phyloP scores from a whole-genome alignment of 2,888 invertebrate species.

The Chirona hameri region DNA sequence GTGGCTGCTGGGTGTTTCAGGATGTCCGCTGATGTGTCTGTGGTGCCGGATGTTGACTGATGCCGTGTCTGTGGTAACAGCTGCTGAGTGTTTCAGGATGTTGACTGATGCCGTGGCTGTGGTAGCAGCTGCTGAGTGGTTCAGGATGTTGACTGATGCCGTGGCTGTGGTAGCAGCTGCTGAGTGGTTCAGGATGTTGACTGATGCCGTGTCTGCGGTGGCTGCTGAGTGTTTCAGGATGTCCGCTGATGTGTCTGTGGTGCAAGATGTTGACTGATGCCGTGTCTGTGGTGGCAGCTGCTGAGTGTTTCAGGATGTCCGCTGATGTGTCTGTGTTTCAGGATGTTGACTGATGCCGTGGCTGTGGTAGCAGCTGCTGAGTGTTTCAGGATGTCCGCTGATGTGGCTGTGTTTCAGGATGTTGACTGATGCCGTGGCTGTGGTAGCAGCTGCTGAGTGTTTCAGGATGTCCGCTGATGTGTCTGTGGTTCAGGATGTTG shows the following conservation, averaged over 20 bases:
- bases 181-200: background rate
- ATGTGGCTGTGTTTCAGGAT: no score
- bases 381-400: background rate
- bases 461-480: slow-evolving; percentile 57
- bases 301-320: background rate
- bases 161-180: background rate
- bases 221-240: slow-evolving; percentile 56
- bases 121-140: no score
- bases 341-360: slow-evolving; percentile 54
- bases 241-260: slow-evolving; percentile 49
- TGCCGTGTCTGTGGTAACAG: background rate
- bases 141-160: no score
- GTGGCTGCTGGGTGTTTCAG: slow-evolving; percentile 47
- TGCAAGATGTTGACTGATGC: no score
- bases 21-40: slow-evolving; percentile 54
- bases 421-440: no score
- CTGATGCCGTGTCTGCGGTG: background rate
- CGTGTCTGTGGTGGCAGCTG: background rate
- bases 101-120: background rate
- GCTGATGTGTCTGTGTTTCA: slow-evolving; percentile 40
- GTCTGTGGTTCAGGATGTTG: no score
- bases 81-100: background rate
- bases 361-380: background rate
- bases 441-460: background rate
- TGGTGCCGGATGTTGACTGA: no score